Base-by-base conservation (phyloP, 2,888 invertebrate genomes). In the Ctenicera cuprea region DNA sequence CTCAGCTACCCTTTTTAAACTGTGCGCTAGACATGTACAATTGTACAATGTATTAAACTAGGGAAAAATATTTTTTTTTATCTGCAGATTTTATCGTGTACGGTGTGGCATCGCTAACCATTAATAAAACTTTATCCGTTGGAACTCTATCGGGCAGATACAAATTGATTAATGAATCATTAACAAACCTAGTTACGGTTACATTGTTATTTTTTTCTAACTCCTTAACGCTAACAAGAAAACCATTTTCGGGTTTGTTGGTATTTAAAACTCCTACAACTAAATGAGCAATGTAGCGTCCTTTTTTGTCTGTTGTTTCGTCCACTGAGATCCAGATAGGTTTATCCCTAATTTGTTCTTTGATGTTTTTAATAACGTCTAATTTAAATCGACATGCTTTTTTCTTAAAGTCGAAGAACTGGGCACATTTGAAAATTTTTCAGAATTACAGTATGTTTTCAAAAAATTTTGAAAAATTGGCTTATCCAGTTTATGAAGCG, bases 11-110 rank as follows among this genome's bases (percentile, higher is more conserved):
- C 77, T 45, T 66, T 83, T 77, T 9, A 82, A 38, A 22, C 76
- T 79, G 71, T 82, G 82, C n/a, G 79, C 79, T n/a, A 80, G 37
- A 73, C 83, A 83, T n/a, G n/a, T n/a, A n/a, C n/a, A n/a, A n/a
- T n/a, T 33, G 82, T 82, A 14, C 82, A 63, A 66, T 82, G 82
- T 7, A 82, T 41, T 57, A 83, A 59, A 67, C 80, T 80, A 7
- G 79, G 78, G 62, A 78, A 80, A 22, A 80, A 78, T 26, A 75
- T 61, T 75, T 82, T 79, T 41, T 57, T 64, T 62, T 71, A 67
- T 74, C 57, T 63, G 71, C 78, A 48, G 79, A 79, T 77, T 80
- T 80, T 18, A 80, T 48, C 79, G 79, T 80, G 65, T 81, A 80
- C 8, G 74, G 54, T 48, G 79, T 79, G 67, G 77, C 79, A 73